Evolutionary conservation across 2,888 invertebrate genomes (phyloP).

Genomic region (Pseudoips prasinana): DNA sequence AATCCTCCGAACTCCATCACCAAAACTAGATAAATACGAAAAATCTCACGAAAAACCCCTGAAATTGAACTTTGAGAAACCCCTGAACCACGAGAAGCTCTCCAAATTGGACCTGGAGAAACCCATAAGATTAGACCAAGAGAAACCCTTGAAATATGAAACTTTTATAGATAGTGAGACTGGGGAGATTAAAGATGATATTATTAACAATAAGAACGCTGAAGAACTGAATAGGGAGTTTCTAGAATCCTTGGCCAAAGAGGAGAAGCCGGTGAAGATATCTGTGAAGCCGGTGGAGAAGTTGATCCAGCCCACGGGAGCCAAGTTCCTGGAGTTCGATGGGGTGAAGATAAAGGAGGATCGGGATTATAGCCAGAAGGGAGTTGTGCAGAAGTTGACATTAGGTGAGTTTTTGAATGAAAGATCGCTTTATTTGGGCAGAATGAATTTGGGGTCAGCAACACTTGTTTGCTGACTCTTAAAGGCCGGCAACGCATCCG

Average conservation of each 20-base stretch:
- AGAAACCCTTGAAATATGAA: no score
- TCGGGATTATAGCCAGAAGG: conserved; percentile 25
- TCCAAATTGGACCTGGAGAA: neutral
- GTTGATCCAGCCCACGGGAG: conserved; percentile 42
- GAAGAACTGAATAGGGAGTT: conserved; percentile 70
- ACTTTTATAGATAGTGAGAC: conserved; percentile 39
- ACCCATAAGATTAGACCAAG: no score
- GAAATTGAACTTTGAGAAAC: neutral
- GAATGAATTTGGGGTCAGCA: no score
- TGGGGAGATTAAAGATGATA: conserved; percentile 41
- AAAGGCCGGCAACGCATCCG: no score
- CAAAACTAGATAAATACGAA: conserved; percentile 12
- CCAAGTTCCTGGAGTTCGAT: conserved; percentile 47
- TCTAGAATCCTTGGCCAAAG: conserved; percentile 60
- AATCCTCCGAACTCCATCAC: conserved; percentile 38
- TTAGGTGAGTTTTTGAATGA: conserved; percentile 42
- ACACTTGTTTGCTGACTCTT: no score
- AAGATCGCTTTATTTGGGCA: no score
- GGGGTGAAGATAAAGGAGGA: conserved; percentile 19
- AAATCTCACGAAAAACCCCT: neutral
- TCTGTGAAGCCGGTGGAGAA: conserved; percentile 64
- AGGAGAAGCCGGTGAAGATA: conserved; percentile 52
- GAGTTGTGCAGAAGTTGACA: conserved; percentile 46
- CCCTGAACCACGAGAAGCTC: no score
- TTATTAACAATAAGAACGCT: conserved; percentile 56